These are phyloP conservation scores for Cerceris rybyensis DNA, from an alignment of 2,888 invertebrate species.

Conservation along the genomic window DNA sequence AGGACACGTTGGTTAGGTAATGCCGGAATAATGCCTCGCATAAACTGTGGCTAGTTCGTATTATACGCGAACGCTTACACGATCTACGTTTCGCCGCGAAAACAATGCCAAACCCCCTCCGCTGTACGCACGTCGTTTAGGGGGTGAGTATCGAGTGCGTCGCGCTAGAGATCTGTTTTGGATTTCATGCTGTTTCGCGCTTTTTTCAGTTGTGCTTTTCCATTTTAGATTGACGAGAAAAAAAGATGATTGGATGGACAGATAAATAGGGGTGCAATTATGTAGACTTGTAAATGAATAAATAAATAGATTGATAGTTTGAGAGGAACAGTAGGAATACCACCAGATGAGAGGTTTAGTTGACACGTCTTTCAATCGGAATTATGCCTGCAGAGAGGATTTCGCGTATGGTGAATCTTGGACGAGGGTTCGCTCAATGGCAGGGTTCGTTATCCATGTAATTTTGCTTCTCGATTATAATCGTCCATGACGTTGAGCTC, in stretches of 20 bases:
- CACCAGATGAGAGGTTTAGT: too few relatives aligned
- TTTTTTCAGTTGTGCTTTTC: constrained; percentile 7
- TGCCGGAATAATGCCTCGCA: constrained; percentile 80
- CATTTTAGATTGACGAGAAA: neutral
- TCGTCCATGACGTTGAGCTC: constrained; percentile 15
- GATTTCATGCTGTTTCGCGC: neutral
- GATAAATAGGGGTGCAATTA: too few relatives aligned
- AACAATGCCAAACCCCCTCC: constrained; percentile 57
- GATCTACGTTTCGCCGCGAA: constrained; percentile 37
- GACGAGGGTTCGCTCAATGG: neutral
- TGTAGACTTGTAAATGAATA: too few relatives aligned
- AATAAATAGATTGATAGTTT: too few relatives aligned
- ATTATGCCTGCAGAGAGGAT: neutral
- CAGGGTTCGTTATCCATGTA: constrained; percentile 22
- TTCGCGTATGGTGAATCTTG: neutral
- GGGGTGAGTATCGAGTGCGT: constrained; percentile 37
- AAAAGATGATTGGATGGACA: neutral
- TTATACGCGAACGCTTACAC: constrained; percentile 46
- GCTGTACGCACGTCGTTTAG: constrained; percentile 68
- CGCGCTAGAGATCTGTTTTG: constrained; percentile 34
- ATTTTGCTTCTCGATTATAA: constrained; percentile 33
- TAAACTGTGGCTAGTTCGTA: constrained; percentile 77
- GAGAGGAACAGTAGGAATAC: too few relatives aligned
- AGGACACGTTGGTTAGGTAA: constrained; percentile 71
- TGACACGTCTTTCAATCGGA: too few relatives aligned